A percentile compares a stretch with the other conserved stretches of the same genome.
Conservation (phyloP, 2,113 vertebrate genomes). For the Sinosuthora webbiana region DNA sequence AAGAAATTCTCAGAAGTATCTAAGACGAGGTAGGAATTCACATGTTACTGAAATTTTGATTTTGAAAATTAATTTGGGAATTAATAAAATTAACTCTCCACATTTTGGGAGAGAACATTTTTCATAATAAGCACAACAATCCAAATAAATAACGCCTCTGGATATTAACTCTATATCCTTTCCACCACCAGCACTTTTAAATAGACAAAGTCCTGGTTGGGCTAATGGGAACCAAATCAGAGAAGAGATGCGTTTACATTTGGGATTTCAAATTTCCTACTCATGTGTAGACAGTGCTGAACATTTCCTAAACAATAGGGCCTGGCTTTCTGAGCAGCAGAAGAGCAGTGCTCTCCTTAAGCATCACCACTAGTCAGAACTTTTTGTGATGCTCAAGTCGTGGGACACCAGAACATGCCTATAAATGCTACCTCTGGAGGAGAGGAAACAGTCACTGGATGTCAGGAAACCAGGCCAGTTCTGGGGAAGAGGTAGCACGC, state of each 20-base stretch:
- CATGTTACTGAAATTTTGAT: background rate
- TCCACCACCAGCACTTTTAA: background rate
- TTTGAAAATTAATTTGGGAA: background rate
- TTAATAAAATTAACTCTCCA: background rate
- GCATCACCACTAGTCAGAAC: background rate
- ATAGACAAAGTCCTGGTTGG: background rate
- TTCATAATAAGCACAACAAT: background rate
- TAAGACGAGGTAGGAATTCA: background rate
- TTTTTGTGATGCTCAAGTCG: background rate
- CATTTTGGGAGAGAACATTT: background rate
- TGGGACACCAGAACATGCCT: background rate
- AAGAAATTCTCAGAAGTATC: background rate
- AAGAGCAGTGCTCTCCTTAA: background rate
- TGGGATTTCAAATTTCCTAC: background rate
- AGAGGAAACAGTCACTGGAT: background rate
- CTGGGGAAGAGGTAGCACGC: background rate
- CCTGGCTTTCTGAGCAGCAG: background rate
- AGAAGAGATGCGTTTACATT: background rate
- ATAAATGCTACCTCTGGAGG: background rate
- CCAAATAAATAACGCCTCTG: background rate
- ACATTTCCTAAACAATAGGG: background rate
- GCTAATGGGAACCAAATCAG: background rate
- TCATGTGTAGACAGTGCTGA: background rate
- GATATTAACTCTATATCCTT: background rate
- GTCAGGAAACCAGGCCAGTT: background rate